Evolutionary conservation across 2,888 invertebrate species (phyloP).

Genomic region (Eupithecia subfuscata): DNA sequence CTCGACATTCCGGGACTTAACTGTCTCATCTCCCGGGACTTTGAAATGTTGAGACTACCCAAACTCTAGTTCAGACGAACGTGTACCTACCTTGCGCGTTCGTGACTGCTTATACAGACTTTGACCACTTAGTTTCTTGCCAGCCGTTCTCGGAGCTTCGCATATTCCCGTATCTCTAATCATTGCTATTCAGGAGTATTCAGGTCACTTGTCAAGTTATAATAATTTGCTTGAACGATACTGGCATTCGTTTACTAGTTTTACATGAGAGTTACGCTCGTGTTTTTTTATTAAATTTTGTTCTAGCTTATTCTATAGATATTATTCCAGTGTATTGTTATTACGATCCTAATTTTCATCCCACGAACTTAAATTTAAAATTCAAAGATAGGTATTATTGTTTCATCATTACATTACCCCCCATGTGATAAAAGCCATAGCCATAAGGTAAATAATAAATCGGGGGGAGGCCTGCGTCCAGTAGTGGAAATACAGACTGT

Average conservation of each 20-base stretch:
- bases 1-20: not conserved
- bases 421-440: no score
- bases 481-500: no score
- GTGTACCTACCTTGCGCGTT: slow-evolving; percentile 35
- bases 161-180: slow-evolving; percentile 34
- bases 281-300: not conserved
- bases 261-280: not conserved
- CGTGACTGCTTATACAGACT: slow-evolving; percentile 51
- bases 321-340: no score
- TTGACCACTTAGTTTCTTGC: slow-evolving; percentile 43
- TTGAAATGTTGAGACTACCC: not conserved
- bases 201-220: slow-evolving; percentile 34
- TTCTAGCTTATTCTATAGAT: no score
- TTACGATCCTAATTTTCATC: no score
- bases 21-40: not conserved
- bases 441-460: no score
- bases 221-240: slow-evolving; percentile 17
- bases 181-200: slow-evolving; percentile 19
- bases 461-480: no score
- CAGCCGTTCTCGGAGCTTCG: slow-evolving; percentile 34
- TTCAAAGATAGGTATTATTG: no score
- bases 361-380: no score
- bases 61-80: slow-evolving; percentile 43
- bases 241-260: not conserved
- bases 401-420: no score